Evolutionary conservation across 1,140 invertebrate genomes (phyloP), one percentile per base, ranked within the genome.

Genomic region (Zaprionus camerounensis): DNA sequence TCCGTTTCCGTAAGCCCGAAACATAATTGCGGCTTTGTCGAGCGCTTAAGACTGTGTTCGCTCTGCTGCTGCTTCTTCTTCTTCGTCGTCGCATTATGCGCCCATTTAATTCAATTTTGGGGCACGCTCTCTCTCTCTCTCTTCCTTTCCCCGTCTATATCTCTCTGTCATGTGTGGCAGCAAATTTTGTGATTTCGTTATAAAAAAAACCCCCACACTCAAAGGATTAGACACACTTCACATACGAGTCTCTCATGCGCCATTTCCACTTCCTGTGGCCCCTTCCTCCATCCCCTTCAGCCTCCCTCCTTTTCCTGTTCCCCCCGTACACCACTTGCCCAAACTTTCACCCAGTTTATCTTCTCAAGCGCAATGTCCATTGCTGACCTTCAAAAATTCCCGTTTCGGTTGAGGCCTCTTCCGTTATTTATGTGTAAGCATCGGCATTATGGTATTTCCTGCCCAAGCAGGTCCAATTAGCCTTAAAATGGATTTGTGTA

Each of bases 401-500:
- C n/a, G 38, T 49, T 61, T 59, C 49, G 61, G 70, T 62, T 62
- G 28, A 13, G 44, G 38, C 58, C 55, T 28, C 46, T 53, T 36
- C 55, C 22, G 22, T 46, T 75, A 55, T 44, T 20, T 66, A 3
- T 72, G 36, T 70, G 36, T 61, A 49, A 41, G 71, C 71, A 79
- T 57, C 68, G 63, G 73, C 78, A 80, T 83, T 67, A 20, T 26
- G 38, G 36, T 44, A 56, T 71, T 84, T 85, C 64, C 81, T 76
- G 67, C 51, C 66, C 80, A 79, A 63, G 66, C 53, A 71, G 53
- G 80, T 88, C 84, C 84, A 87, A 87, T 87, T 87, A 87, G 83
- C 84, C 77, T 66, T 67, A 83, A 88, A 88, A 88, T 87, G 84
- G 84, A 88, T 87, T 87, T 83, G 80, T 88, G 80, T 80, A 71